Evolutionary conservation across 2,888 invertebrate species (phyloP), one percentile per base, ranked within the genome.

Genomic region (Tolmerus cingulatus): DNA sequence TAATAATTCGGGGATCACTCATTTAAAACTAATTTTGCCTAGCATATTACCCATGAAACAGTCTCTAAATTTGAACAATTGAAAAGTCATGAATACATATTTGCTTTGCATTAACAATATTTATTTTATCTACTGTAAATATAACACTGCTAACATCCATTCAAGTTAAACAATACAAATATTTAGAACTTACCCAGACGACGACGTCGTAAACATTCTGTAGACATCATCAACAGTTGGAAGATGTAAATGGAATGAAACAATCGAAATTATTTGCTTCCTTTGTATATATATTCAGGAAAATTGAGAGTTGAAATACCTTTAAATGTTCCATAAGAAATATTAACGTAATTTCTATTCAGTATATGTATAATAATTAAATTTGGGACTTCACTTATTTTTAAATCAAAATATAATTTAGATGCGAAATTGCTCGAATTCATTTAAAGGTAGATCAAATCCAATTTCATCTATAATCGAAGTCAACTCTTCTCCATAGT

Each of bases 181-280:
- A 27, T 81, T 57, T 19, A 23, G 27, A 23, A 81, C 81, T 81
- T 81, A 81, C 81, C 81, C 81, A 81, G 40, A 81, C 51, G 30
- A 51, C 27, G 81, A 81, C 81, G 55, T 81, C 81, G 55, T 81
- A 81, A 81, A 81, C 81, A 43, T 19, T 81, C 81, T 81, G 81
- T 27, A 81, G 81, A 81, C 81, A 81, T 81, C 79, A 81, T 81
- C 81, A 81, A 81, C 81, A 81, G 81, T 81, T 55, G 81, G 43
- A 78, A 81, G 81, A 43, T 81, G 81, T 81, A 81, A 81, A 81
- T 81, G 81, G 27, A 81, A 81, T 55, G 81, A 81, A 55, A 81
- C 81, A 81, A 81, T 78, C 81, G 81, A 51, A 81, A 81, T 81
- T 81, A 81, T 81, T 81, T 55, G 51, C 27, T 81, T 81, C 55